phyloP scores from a whole-genome alignment of 2,888 invertebrate genomes.

The Chironomus tentans region DNA sequence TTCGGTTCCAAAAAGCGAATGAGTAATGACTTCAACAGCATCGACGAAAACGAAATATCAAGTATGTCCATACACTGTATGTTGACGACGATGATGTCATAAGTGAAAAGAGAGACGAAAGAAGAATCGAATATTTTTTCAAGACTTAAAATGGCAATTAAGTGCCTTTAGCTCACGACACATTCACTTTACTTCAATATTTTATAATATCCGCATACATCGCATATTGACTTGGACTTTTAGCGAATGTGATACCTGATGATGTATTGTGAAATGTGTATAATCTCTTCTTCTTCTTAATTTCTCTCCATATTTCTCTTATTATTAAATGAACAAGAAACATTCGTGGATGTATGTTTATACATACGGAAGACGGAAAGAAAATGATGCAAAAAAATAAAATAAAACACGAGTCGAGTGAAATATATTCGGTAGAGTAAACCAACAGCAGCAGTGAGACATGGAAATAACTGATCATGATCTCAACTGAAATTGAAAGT shows the following conservation, averaged over 20 bases:
- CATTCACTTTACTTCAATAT: not conserved
- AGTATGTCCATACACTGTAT: not conserved
- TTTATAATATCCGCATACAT: slow-evolving; percentile 17
- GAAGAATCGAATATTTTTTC: not conserved
- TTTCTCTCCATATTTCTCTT: not conserved
- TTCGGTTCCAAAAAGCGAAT: too few species aligned
- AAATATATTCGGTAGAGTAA: not conserved
- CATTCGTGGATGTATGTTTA: not conserved
- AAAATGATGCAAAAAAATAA: not conserved
- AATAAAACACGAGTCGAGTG: not conserved
- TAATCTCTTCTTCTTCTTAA: not conserved
- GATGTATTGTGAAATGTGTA: too few species aligned
- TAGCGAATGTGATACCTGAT: too few species aligned
- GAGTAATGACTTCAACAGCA: too few species aligned
- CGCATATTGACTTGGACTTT: not conserved
- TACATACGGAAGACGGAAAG: not conserved
- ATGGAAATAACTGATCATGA: slow-evolving; percentile 3
- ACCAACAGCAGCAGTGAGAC: not conserved
- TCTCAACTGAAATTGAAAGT: slow-evolving; percentile 25
- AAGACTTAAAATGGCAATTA: too few species aligned
- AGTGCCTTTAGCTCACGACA: not conserved
- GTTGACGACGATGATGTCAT: slow-evolving; percentile 7
- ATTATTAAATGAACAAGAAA: not conserved
- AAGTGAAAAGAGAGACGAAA: slow-evolving; percentile 4
- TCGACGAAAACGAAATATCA: not conserved